phyloP scores from a whole-genome alignment of 2,797 vertebrate species.

The Erethizon dorsatum region DNA sequence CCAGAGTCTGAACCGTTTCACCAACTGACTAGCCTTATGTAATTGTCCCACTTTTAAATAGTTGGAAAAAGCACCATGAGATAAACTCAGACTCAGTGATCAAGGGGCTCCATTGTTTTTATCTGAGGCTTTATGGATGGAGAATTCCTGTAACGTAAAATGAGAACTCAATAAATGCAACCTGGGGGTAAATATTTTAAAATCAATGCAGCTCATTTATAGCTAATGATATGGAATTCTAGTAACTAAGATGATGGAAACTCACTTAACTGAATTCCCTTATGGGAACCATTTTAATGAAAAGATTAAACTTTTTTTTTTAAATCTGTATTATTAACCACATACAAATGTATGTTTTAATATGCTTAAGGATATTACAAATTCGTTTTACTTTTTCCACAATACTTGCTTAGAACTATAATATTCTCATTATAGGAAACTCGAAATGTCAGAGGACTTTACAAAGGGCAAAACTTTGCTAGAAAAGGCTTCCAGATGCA shows the following conservation, averaged over 20 bases:
- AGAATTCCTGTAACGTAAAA: slow-evolving; percentile 5
- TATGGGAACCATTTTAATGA: slow-evolving; percentile 62
- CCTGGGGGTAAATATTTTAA: slow-evolving; percentile 55
- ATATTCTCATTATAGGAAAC: slow-evolving; percentile 59
- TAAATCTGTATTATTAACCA: slow-evolving; percentile 47
- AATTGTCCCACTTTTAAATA: not conserved
- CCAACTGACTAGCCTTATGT: rapidly evolving
- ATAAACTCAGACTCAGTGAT: not conserved
- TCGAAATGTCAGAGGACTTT: not conserved
- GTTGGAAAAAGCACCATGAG: not conserved
- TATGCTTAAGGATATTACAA: slow-evolving; percentile 45
- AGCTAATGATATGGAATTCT: slow-evolving; percentile 4
- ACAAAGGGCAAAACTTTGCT: not conserved
- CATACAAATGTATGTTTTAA: slow-evolving; percentile 69
- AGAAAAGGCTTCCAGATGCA: not conserved
- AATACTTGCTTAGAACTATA: slow-evolving; percentile 38
- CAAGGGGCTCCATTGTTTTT: not conserved
- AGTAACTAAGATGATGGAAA: slow-evolving; percentile 25
- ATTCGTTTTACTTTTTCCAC: slow-evolving; percentile 61
- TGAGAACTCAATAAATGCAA: slow-evolving; percentile 11
- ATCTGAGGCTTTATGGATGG: not conserved
- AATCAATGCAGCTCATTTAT: not conserved
- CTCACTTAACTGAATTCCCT: slow-evolving; percentile 53
- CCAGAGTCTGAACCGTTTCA: not conserved
- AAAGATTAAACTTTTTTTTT: slow-evolving; percentile 68